Evolutionary conservation across 2,113 vertebrate genomes (phyloP).

Genomic region (Hippocampus comes): DNA sequence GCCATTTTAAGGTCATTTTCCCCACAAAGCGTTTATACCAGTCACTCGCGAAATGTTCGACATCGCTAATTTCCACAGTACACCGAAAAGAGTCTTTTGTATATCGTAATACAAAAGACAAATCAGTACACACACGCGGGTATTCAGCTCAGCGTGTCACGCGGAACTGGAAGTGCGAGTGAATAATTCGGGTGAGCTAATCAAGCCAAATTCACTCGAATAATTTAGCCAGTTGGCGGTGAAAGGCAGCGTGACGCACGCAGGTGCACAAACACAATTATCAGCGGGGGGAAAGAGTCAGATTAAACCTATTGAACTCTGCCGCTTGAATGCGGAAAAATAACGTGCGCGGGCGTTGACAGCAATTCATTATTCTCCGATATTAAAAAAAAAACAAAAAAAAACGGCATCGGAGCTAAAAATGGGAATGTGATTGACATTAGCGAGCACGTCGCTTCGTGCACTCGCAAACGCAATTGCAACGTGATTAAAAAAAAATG

Average conservation of each 20-base stretch:
- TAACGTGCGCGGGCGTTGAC: neutral
- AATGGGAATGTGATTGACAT: conserved; percentile 36
- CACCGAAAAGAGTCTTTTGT: too few relatives aligned
- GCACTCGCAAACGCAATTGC: conserved; percentile 9
- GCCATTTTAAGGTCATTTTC: too few relatives aligned
- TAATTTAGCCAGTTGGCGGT: neutral
- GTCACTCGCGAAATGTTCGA: too few relatives aligned
- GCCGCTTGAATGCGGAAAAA: conserved; percentile 22
- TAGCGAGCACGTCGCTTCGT: conserved; percentile 10
- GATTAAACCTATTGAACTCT: conserved; percentile 17
- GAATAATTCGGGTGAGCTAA: neutral
- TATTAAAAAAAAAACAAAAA: conserved; percentile 16
- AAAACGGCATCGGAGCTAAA: conserved; percentile 35
- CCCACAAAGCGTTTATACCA: too few relatives aligned
- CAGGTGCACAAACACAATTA: conserved; percentile 3
- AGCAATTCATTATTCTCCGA: conserved; percentile 34
- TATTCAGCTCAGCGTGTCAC: neutral
- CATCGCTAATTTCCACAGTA: too few relatives aligned
- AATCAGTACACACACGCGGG: too few relatives aligned
- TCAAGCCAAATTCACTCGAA: neutral
- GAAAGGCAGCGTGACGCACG: neutral
- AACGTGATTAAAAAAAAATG: conserved; percentile 8
- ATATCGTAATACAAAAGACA: too few relatives aligned
- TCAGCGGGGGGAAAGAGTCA: neutral
- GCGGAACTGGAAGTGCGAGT: neutral